Evolutionary conservation across 2,797 vertebrate species (phyloP).

Genomic region (Cyprinella venusta): DNA sequence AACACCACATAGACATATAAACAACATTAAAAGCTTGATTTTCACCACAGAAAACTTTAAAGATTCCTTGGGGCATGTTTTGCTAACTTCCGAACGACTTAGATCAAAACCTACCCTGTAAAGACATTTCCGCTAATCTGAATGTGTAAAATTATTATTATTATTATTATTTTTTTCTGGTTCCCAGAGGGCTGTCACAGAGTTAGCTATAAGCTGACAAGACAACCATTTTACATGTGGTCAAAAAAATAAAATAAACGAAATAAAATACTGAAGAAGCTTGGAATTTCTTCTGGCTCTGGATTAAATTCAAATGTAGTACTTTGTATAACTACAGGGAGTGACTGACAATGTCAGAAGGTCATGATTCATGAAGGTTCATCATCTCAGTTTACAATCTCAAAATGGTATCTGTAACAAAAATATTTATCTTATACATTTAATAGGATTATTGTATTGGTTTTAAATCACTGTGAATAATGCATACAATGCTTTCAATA

Average conservation of each 20-base stretch:
- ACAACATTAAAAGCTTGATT: too few species aligned
- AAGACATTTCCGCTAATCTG: neutral
- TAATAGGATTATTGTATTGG: too few species aligned
- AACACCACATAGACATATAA: too few species aligned
- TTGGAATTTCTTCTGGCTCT: neutral
- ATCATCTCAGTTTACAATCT: neutral
- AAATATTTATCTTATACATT: too few species aligned
- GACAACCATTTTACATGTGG: neutral
- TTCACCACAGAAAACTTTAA: too few species aligned
- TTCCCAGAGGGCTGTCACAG: neutral
- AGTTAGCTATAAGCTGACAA: neutral
- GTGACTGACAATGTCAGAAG: neutral
- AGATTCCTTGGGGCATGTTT: neutral
- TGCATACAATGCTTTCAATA: neutral
- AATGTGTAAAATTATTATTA: neutral
- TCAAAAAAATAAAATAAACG: neutral
- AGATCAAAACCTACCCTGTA: neutral
- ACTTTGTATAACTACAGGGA: too few species aligned
- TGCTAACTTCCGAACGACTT: neutral
- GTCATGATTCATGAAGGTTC: neutral
- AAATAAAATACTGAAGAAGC: neutral
- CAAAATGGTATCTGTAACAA: neutral
- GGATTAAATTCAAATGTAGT: neutral
- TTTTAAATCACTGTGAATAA: neutral
- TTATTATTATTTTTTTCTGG: too few species aligned